Base-by-base conservation (phyloP, 1,140 invertebrate genomes). In the Heliconius eleuchia region DNA sequence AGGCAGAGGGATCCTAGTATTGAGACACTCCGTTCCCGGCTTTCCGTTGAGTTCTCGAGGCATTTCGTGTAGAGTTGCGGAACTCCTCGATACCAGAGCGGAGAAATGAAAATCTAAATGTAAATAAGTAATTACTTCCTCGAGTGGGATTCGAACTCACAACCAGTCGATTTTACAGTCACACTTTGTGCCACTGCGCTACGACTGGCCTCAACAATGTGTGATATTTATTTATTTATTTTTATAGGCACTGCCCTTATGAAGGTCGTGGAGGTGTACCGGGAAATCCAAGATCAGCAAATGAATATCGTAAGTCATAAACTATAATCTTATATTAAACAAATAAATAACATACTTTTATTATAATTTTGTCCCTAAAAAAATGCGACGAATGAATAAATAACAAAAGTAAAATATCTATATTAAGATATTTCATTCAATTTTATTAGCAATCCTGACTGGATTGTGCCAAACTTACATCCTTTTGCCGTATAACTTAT, bases 221-320 rank as follows among this genome's bases (percentile, higher is more conserved):
- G 2, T 46, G 16, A 46, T 46, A 27, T 11, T 60, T 9, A 4
- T 60, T 60, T 11, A 4, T 8, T 30, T 16, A 6, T 27, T 92
- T 87, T 97, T 96, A 57, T 96, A 98, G 98, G 98, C 88, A 97
- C 97, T 60, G 97, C 97, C 71, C 95, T 98, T 75, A 97, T 98
- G 97, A 98, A 98, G 94, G 97, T 98, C 80, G 97, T 98, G 19
- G 98, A 98, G 90, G 98, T 98, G 18, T 98, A 98, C 92, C 97
- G 98, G 90, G 97, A 98, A 93, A 98, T 98, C 80, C 98, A 98
- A 94, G 97, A 98, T 50, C 98, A 98, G 92, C 98, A 98, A 92
- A 97, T 98, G 96, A 98, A 98, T 92, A 98, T 98, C 92, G 98
- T 98, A 95, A 98, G 97, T 97, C 27, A 72, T 50, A 73, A 2